Base-by-base conservation (phyloP, 2,113 vertebrate species). In the Cygnus atratus region DNA sequence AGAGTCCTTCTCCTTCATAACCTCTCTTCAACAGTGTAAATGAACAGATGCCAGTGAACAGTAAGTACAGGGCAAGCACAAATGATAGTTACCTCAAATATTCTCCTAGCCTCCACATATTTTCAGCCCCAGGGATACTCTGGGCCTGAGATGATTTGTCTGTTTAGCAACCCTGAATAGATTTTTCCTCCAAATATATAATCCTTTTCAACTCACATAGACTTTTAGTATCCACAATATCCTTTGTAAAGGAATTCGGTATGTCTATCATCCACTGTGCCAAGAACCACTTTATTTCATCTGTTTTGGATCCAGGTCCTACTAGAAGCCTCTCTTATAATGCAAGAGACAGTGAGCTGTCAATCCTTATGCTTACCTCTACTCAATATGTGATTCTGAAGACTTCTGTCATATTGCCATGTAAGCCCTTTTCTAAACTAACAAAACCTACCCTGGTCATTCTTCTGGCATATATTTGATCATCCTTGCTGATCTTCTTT, bases 41-140 rank as follows among this genome's bases (percentile, higher is more conserved):
- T 57, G 31, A 76, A 61, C 2, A 76, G 25, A 61, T n/a, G 22
- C 8, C 3, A 3, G 16, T 13, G 22, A 90, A 65, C 31, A 43
- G 3, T 37, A 86, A 76, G 11, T 17, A 55, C 1, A 68, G 39
- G 11, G 6, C 10, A 72, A 68, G 44, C 33, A 35, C 22, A 24
- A n/a, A 58, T 0, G 0, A 58, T 29, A 28, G 13, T 87, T 68
- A 43, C 22, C 37, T 63, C 37, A 81, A 43, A 54, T 75, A 62
- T 15, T 86, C 17, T 88, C 17, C 35, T 50, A 77, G 54, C 9
- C 0, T 3, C 21, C 8, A 20, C 18, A 2, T 68, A 26, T 68
- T 89, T 85, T 76, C 35, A 68, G 52, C 74, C 67, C 0, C 0
- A 11, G 0, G 0, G 26, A 55, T 25, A n/a, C 16, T 46, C 41